phyloP scores from a whole-genome alignment of 2,888 invertebrate species.

The Ophonus ardosiacus region DNA sequence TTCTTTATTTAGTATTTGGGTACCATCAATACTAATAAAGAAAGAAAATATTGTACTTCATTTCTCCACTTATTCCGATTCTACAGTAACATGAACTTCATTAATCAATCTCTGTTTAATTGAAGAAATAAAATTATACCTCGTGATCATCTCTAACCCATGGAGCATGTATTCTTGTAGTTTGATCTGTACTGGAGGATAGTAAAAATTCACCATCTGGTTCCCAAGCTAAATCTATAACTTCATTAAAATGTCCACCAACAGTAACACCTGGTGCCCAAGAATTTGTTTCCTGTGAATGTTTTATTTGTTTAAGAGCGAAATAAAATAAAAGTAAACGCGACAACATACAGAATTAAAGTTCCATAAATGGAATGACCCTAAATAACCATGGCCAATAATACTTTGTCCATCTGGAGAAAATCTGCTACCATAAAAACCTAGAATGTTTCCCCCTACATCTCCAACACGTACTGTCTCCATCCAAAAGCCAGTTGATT shows the following conservation, averaged over 20 bases:
- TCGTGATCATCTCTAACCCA: slow-evolving; percentile 78
- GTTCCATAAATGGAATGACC: slow-evolving; percentile 93
- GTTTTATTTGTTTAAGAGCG: no score
- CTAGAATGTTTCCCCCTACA: slow-evolving; percentile 95
- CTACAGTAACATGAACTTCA: no score
- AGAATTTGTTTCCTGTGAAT: slow-evolving; percentile 73
- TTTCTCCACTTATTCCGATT: no score
- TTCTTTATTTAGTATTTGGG: no score
- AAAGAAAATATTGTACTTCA: no score
- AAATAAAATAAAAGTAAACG: not conserved
- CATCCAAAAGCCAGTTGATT: slow-evolving; percentile 81
- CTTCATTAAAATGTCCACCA: slow-evolving; percentile 91
- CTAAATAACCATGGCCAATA: slow-evolving; percentile 93
- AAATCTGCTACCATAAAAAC: slow-evolving; percentile 93
- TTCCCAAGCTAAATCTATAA: slow-evolving; percentile 93
- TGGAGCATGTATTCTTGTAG: slow-evolving; percentile 92
- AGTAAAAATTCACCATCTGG: slow-evolving; percentile 86
- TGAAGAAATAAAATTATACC: not conserved
- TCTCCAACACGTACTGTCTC: slow-evolving; percentile 92
- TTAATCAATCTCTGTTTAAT: not conserved
- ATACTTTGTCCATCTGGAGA: slow-evolving; percentile 83
- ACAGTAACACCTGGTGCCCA: slow-evolving; percentile 84
- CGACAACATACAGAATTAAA: slow-evolving; percentile 74
- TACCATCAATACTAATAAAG: no score
- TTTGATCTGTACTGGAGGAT: slow-evolving; percentile 91